A percentile compares a stretch with the other conserved stretches of the same genome.
Evolutionary conservation across 1,140 invertebrate species (phyloP).

Genomic region (Leptonema lineaticorne): DNA sequence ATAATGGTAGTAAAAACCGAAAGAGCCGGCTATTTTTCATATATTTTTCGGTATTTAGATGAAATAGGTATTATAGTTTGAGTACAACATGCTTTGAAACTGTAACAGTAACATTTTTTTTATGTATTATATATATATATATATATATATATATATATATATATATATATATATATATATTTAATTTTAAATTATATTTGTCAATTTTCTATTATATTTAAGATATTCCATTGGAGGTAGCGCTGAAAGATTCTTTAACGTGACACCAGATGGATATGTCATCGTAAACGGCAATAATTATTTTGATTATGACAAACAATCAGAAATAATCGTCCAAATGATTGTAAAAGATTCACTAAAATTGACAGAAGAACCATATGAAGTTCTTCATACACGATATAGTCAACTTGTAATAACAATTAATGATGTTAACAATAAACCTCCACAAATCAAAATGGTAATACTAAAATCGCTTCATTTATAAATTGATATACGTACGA

Average conservation of each 20-base stretch:
- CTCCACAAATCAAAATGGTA: conserved; percentile 54
- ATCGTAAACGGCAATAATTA: conserved; percentile 51
- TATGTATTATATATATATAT: too few relatives aligned
- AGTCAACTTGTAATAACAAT: conserved; percentile 57
- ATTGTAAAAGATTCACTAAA: conserved; percentile 51
- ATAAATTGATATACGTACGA: neutral
- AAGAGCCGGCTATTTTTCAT: too few relatives aligned
- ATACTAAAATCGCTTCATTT: conserved; percentile 26
- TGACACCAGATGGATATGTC: conserved; percentile 54
- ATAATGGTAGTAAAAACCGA: too few relatives aligned
- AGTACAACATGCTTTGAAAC: too few relatives aligned
- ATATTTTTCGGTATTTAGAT: too few relatives aligned
- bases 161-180: too few relatives aligned
- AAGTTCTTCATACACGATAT: conserved; percentile 53
- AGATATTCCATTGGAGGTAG: conserved; percentile 55
- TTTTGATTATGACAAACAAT: conserved; percentile 61
- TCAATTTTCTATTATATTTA: conserved; percentile 5
- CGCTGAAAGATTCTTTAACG: conserved; percentile 45
- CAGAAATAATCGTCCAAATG: conserved; percentile 58
- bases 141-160: too few relatives aligned
- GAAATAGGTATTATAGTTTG: too few relatives aligned
- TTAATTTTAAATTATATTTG: too few relatives aligned
- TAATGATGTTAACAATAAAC: conserved; percentile 60
- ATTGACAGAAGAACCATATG: neutral
- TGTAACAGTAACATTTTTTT: too few relatives aligned